phyloP scores from a whole-genome alignment of 2,113 vertebrate species.

The Zosterops japonicus region DNA sequence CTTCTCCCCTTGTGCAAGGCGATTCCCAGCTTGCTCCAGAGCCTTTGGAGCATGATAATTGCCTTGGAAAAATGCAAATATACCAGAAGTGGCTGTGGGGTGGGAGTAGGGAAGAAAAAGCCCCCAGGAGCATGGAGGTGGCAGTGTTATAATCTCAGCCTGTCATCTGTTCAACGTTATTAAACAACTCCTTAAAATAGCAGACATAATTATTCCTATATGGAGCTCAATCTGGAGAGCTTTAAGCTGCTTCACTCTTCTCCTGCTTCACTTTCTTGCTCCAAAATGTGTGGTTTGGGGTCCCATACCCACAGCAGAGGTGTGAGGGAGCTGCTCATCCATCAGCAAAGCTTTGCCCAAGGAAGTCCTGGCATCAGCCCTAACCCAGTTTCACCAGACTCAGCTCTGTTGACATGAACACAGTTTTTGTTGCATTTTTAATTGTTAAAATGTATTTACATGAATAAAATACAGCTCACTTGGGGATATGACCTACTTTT shows the following conservation, averaged over 20 bases:
- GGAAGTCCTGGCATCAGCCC: not conserved
- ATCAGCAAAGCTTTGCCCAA: not conserved
- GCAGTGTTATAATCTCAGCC: conserved; percentile 49
- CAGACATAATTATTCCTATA: conserved; percentile 33
- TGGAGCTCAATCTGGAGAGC: conserved; percentile 21
- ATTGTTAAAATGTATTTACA: conserved; percentile 55
- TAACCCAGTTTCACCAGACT: not conserved
- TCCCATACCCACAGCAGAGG: rapidly evolving
- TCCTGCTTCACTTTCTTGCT: not conserved
- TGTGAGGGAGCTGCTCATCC: not conserved
- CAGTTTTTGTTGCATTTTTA: conserved; percentile 60
- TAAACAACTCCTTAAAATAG: conserved; percentile 55
- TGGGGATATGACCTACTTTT: conserved; percentile 63
- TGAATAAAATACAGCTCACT: conserved; percentile 56
- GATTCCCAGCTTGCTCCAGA: not conserved
- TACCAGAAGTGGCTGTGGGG: not conserved
- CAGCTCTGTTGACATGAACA: not conserved
- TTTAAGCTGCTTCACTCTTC: not conserved
- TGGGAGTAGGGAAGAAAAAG: not conserved
- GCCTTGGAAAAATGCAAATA: conserved; percentile 9
- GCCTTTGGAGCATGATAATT: not conserved
- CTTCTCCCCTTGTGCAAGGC: not conserved
- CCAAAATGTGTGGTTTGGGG: not conserved
- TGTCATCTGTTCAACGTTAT: conserved; percentile 34
- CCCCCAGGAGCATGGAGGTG: conserved; percentile 44